phyloP scores from a whole-genome alignment of 2,113 vertebrate genomes.

The Strix uralensis region DNA sequence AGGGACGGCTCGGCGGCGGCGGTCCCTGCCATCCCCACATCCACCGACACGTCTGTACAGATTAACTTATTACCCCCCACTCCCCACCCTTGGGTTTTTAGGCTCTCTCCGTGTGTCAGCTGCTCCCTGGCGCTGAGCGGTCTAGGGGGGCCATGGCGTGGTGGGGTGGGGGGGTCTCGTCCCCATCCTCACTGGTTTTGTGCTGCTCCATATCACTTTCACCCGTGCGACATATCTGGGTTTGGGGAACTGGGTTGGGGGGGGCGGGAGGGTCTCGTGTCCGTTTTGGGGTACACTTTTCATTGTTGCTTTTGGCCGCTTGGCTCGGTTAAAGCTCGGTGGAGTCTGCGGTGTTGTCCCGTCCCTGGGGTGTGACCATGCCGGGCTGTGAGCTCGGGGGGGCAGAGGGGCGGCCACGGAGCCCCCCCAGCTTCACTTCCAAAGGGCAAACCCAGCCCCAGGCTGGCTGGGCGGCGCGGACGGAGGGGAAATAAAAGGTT shows the following conservation, averaged over 20 bases:
- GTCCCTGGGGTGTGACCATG: not conserved
- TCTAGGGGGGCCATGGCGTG: not conserved
- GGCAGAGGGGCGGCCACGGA: not conserved
- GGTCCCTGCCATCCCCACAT: not conserved
- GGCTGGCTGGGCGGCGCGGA: not conserved
- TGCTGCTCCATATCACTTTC: constrained; percentile 15
- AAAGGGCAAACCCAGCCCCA: not conserved
- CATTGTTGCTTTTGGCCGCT: not conserved
- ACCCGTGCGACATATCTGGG: not conserved
- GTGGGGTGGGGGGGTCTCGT: not conserved
- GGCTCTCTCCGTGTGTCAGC: not conserved
- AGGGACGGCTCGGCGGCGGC: fast-evolving
- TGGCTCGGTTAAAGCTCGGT: not conserved
- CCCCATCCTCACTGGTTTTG: not conserved
- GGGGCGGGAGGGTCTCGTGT: not conserved
- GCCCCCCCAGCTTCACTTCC: not conserved
- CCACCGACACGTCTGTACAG: constrained; percentile 40
- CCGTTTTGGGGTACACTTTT: not conserved
- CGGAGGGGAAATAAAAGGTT: constrained; percentile 43
- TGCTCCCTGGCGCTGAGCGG: fast-evolving
- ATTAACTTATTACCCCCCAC: constrained; percentile 32
- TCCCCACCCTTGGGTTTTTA: not conserved
- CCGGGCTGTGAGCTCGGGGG: fast-evolving
- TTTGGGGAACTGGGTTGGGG: not conserved
- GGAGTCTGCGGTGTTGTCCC: not conserved